These are phyloP conservation scores for Calephelis nemesis DNA, from an alignment of 1,140 invertebrate genomes.

Conservation along the genomic window DNA sequence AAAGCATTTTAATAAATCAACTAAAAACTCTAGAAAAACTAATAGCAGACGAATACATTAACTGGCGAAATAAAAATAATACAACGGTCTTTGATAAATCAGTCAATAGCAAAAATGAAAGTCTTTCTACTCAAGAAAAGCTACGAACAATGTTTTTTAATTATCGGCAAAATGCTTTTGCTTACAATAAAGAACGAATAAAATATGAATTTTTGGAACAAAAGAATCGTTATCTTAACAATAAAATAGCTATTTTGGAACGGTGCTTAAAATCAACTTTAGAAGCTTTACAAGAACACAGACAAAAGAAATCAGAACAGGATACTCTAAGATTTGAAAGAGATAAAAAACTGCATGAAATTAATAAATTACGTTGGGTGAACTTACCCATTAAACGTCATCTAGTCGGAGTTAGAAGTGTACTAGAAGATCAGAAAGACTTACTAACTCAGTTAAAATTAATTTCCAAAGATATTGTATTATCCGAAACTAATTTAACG, in stretches of 20 bases:
- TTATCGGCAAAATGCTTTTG: not conserved
- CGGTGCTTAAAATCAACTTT: constrained; percentile 29
- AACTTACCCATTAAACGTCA: not conserved
- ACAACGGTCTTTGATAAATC: not conserved
- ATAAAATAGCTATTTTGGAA: constrained; percentile 40
- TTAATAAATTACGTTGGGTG: not conserved
- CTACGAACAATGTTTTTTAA: not conserved
- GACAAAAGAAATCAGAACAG: not conserved
- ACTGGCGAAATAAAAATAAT: not conserved
- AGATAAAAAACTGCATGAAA: not conserved
- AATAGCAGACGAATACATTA: not conserved
- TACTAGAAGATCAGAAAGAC: not conserved
- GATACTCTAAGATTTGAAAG: not conserved
- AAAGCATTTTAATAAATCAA: not conserved
- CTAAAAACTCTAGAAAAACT: not conserved
- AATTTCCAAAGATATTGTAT: not conserved
- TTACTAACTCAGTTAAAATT: not conserved
- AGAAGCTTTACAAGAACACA: constrained; percentile 29
- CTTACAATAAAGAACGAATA: constrained; percentile 31
- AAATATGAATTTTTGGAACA: constrained; percentile 35
- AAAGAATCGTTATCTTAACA: constrained; percentile 41
- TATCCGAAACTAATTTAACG: not conserved
- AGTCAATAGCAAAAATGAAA: not conserved
- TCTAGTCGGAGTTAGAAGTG: not conserved
- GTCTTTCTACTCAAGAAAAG: not conserved